Conservation (phyloP, 2,888 invertebrate species). For the Hydrotaea diabolus region DNA sequence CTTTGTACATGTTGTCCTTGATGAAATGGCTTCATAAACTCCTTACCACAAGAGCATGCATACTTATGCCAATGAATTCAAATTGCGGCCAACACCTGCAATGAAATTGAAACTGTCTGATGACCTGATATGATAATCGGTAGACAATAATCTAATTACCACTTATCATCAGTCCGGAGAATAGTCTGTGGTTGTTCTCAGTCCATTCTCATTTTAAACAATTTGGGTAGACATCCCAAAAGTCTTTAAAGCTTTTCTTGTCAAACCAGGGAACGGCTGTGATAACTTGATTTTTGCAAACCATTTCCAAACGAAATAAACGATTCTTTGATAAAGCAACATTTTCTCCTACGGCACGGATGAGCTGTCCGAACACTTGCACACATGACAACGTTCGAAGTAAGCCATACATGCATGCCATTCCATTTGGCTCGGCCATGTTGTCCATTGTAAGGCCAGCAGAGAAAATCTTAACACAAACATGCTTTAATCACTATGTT, state of each 20-base stretch:
- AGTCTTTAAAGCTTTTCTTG: not conserved
- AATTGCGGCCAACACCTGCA: not conserved
- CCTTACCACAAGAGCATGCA: constrained; percentile 3
- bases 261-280: not conserved
- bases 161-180: not conserved
- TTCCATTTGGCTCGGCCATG: not conserved
- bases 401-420: not conserved
- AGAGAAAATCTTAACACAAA: constrained; percentile 26
- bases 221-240: not conserved
- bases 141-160: constrained; percentile 33
- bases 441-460: not conserved
- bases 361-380: not conserved
- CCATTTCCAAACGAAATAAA: too few relatives aligned
- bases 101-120: constrained; percentile 7
- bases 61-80: not conserved
- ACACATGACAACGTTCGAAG: not conserved
- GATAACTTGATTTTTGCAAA: constrained; percentile 37
- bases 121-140: not conserved
- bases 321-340: not conserved
- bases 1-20: not conserved
- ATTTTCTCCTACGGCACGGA: constrained; percentile 7
- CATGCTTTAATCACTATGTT: constrained; percentile 28
- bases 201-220: not conserved
- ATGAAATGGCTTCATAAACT: not conserved
- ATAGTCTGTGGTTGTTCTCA: not conserved